Base-by-base conservation (phyloP, 1,140 invertebrate species). In the Aphidius ervi region DNA sequence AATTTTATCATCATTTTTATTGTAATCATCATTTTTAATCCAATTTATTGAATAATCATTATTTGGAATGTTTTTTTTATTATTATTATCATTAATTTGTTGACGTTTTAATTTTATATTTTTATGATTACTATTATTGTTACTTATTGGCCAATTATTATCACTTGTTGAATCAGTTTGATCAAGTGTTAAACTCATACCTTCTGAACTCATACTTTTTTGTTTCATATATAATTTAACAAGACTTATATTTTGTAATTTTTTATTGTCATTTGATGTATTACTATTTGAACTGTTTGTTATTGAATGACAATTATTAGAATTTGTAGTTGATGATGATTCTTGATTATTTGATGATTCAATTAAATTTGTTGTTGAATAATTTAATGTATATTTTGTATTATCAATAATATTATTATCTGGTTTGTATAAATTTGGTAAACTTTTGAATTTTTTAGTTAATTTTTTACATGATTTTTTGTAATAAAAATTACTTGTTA, bases 141-240 rank as follows among this genome's bases (percentile, higher is more conserved):
- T 74, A 8, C 68, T 76, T 9, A 70, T 77, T n/a, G 77, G 74
- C 77, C 77, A 79, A 10, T 68, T 71, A n/a, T 69, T 70, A 40
- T 78, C 75, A 52, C 73, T 79, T 4, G 60, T 64, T 3, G 77
- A 76, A 48, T 76, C 75, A 31, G 75, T 76, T 39, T 80, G 76
- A 59, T 80, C 77, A 9, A 78, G 62, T 1, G 75, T 76, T 16
- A 80, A 59, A 61, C 74, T 79, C 78, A 85, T 86, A 9, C 86
- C 86, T 76, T 89, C 87, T 54, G 86, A 85, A 66, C 88, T 89
- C 74, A 86, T 85, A 71, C 90, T 92, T 73, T 92, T 92, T 71
- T 94, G 91, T 75, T 93, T 92, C 83, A 94, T 93, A 71, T 93
- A 94, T 46, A 93, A 76, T 75, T 91, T 91, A n/a, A 94, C 88